Percentiles rank a stretch among this genome's conserved stretches.
phyloP scores from a whole-genome alignment of 2,113 vertebrate genomes.

The Pelmatolapia mariae region DNA sequence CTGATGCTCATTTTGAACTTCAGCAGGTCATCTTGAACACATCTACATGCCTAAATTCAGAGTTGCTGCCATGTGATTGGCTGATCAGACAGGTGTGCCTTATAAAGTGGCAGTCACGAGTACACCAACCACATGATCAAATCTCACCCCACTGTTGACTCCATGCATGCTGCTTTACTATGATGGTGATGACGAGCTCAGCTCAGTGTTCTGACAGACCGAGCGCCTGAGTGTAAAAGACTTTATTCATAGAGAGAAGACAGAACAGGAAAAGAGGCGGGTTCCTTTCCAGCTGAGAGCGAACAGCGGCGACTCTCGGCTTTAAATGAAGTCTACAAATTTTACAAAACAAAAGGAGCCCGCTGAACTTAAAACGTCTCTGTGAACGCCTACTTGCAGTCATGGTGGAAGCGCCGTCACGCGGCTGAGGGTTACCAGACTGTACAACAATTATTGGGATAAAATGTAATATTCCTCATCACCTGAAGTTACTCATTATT shows the following conservation, averaged over 20 bases:
- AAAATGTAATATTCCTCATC: not conserved
- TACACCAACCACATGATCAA: too few species aligned
- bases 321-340: conserved; percentile 2
- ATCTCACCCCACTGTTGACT: not conserved
- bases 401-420: not conserved
- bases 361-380: not conserved
- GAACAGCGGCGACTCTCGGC: not conserved
- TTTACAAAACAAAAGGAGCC: conserved; percentile 18
- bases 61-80: not conserved
- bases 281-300: not conserved
- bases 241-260: conserved; percentile 49
- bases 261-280: conserved; percentile 11
- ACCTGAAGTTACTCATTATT: not conserved
- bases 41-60: not conserved
- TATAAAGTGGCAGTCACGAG: not conserved
- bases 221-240: conserved; percentile 28
- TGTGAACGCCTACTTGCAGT: not conserved
- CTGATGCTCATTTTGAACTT: not conserved
- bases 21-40: not conserved
- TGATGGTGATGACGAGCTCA: not conserved
- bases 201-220: not conserved
- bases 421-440: not conserved
- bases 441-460: not conserved
- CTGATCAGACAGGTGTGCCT: not conserved
- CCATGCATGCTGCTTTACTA: not conserved